Conservation (phyloP, 1,140 invertebrate genomes). For the Diorhabda elongata region DNA sequence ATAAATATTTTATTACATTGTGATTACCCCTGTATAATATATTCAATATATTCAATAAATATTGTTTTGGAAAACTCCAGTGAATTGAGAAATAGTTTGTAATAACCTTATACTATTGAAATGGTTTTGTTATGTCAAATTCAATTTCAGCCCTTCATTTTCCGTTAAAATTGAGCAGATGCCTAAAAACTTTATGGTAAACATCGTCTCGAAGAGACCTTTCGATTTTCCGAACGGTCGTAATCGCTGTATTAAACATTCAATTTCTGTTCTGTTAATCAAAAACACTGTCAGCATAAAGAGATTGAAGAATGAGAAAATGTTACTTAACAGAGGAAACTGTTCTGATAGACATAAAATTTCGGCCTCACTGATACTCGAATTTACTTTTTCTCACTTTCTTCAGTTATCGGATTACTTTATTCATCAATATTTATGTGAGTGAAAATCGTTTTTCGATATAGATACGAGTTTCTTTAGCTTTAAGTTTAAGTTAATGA, state of each 20-base stretch:
- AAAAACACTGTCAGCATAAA: slow-evolving; percentile 11
- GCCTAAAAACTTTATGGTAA: too few relatives aligned
- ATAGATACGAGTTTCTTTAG: slow-evolving; percentile 13
- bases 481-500: background rate
- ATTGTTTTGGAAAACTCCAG: too few relatives aligned
- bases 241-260: background rate
- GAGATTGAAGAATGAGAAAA: slow-evolving; percentile 13
- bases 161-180: too few relatives aligned
- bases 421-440: slow-evolving; percentile 19
- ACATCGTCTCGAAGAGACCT: background rate
- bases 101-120: too few relatives aligned
- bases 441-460: slow-evolving; percentile 11
- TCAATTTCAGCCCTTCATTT: too few relatives aligned
- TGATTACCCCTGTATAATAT: too few relatives aligned
- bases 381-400: slow-evolving; percentile 15
- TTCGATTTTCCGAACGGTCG: background rate
- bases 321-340: slow-evolving; percentile 11
- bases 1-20: too few relatives aligned
- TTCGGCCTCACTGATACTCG: slow-evolving; percentile 14
- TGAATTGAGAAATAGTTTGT: too few relatives aligned
- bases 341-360: slow-evolving; percentile 19
- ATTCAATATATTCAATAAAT: too few relatives aligned
- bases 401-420: slow-evolving; percentile 12
- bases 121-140: too few relatives aligned
- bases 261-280: slow-evolving; percentile 10